Percentiles rank a stretch among this genome's conserved stretches.
Conservation (phyloP, 2,113 vertebrate genomes). For the Notothenia coriiceps region DNA sequence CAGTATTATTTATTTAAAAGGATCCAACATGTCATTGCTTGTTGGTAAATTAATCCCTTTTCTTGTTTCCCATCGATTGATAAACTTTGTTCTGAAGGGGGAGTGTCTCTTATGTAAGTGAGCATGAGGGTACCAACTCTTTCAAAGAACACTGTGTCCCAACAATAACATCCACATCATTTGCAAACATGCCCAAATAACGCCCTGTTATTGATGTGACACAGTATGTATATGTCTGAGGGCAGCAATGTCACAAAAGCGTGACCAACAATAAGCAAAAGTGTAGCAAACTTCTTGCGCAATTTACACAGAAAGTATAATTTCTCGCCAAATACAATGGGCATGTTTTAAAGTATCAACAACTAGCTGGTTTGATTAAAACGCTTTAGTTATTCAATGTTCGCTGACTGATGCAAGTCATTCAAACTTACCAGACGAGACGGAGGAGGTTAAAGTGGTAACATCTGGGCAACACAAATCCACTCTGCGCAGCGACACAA, state of each 20-base stretch:
- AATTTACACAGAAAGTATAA: neutral
- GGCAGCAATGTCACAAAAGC: neutral
- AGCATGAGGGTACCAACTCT: constrained; percentile 27
- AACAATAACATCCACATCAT: neutral
- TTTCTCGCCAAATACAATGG: neutral
- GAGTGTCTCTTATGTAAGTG: constrained; percentile 63
- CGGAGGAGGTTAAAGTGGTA: constrained; percentile 48
- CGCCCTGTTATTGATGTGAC: neutral
- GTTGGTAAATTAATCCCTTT: neutral
- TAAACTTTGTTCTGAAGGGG: constrained; percentile 8
- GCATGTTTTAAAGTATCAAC: neutral
- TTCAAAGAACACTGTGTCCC: constrained; percentile 50
- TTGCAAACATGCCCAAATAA: neutral
- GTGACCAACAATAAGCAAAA: no score
- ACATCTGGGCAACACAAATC: constrained; percentile 63
- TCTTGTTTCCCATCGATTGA: neutral
- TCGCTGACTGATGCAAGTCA: neutral
- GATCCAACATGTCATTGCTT: neutral
- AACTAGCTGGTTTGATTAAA: neutral
- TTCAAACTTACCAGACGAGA: constrained; percentile 69
- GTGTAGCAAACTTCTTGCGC: neutral
- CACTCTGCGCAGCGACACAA: neutral
- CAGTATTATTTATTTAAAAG: no score
- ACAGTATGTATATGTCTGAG: neutral
- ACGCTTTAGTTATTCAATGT: neutral